Evolutionary conservation across 35 echinoderm and acorn worm genomes (phyloP).

Genomic region (Hemicentrotus pulcherrimus): DNA sequence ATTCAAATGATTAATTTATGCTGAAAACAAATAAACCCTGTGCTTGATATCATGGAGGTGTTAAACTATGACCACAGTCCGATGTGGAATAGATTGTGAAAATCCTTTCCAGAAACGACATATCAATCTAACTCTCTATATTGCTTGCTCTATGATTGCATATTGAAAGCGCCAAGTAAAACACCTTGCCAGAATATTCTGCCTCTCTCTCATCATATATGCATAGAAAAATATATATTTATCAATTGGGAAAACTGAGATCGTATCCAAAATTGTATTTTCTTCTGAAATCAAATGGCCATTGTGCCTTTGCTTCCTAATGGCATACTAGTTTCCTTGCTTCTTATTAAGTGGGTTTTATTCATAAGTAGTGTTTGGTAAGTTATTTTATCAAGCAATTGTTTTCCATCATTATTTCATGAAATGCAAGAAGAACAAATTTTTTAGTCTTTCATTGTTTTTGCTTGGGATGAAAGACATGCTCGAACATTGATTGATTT

Average conservation of each 20-base stretch:
- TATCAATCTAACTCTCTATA: neutral
- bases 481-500: too few relatives aligned
- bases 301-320: neutral
- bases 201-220: neutral
- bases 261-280: neutral
- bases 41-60: neutral
- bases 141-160: neutral
- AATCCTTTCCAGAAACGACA: neutral
- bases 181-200: neutral
- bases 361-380: too few relatives aligned
- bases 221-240: neutral
- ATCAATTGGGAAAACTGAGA: neutral
- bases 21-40: neutral
- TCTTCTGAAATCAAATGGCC: neutral
- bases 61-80: neutral
- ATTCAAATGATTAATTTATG: neutral
- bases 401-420: too few relatives aligned
- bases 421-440: too few relatives aligned
- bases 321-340: too few relatives aligned
- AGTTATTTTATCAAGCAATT: too few relatives aligned
- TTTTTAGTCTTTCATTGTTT: too few relatives aligned
- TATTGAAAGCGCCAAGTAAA: neutral
- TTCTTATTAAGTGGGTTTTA: too few relatives aligned
- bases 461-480: too few relatives aligned
- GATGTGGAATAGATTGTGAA: neutral